Percentiles rank a stretch among this genome's conserved stretches.
Evolutionary conservation across 2,888 invertebrate genomes (phyloP).

Genomic region (Seladonia tumulorum): DNA sequence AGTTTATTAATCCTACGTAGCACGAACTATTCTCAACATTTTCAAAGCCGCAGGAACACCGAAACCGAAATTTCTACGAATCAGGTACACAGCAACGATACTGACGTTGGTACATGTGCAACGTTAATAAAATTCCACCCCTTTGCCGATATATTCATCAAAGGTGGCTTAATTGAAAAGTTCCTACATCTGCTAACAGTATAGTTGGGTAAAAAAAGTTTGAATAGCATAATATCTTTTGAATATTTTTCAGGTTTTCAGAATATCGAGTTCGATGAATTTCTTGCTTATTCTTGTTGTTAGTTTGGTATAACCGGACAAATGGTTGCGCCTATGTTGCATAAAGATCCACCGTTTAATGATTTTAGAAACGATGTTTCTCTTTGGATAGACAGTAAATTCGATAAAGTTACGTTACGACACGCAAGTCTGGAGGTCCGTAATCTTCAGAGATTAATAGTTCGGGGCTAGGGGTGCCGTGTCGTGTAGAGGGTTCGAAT

Average conservation of each 20-base stretch:
- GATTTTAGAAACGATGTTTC: not conserved
- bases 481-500: conserved; percentile 32
- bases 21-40: not conserved
- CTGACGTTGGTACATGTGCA: too few species aligned
- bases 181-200: not conserved
- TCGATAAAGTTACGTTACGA: not conserved
- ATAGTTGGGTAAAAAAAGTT: not conserved
- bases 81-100: not conserved
- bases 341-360: not conserved
- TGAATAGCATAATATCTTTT: not conserved
- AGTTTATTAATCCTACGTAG: conserved; percentile 7
- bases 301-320: too few species aligned
- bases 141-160: not conserved
- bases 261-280: not conserved
- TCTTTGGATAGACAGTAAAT: not conserved
- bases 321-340: too few species aligned
- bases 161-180: not conserved
- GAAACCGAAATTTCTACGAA: conserved; percentile 2
- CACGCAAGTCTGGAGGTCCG: not conserved
- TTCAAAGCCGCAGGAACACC: not conserved
- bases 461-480: not conserved
- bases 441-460: not conserved
- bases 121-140: not conserved
- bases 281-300: not conserved
- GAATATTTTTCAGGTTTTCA: not conserved